Conservation (phyloP, 2,888 invertebrate genomes). For the Meteorus cinctellus region DNA sequence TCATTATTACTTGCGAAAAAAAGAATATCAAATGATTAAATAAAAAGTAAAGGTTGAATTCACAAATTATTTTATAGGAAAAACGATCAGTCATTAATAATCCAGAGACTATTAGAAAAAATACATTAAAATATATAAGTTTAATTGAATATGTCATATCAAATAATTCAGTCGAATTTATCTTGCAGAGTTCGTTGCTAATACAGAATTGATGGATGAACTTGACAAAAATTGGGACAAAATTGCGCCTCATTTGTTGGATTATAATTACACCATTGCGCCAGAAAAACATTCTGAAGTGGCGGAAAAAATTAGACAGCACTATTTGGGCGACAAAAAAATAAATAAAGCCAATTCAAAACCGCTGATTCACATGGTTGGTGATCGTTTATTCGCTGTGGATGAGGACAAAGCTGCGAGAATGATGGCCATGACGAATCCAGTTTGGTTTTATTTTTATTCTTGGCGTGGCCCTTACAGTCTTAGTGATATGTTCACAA, state of each 20-base stretch:
- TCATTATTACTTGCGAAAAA: too few species aligned
- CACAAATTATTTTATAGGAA: too few species aligned
- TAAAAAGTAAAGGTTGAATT: too few species aligned
- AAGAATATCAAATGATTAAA: too few species aligned
- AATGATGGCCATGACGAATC: slow-evolving; percentile 75
- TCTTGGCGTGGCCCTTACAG: slow-evolving; percentile 76
- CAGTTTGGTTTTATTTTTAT: slow-evolving; percentile 79
- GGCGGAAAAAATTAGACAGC: slow-evolving; percentile 75
- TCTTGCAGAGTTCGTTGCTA: slow-evolving; percentile 64
- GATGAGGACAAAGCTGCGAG: slow-evolving; percentile 77
- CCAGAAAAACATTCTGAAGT: slow-evolving; percentile 40
- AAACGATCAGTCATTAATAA: too few species aligned
- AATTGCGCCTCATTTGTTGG: slow-evolving; percentile 77
- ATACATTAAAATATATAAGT: too few species aligned
- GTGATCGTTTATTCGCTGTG: slow-evolving; percentile 78
- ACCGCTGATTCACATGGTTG: slow-evolving; percentile 74
- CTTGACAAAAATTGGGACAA: slow-evolving; percentile 76
- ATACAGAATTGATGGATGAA: slow-evolving; percentile 73
- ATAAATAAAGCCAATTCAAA: slow-evolving; percentile 67
- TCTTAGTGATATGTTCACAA: slow-evolving; percentile 74
- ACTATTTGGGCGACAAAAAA: slow-evolving; percentile 74
- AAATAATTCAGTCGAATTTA: slow-evolving; percentile 27
- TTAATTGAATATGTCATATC: slow-evolving; percentile 46
- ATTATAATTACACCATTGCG: slow-evolving; percentile 76
- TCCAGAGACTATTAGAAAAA: too few species aligned